Evolutionary conservation across 1,140 invertebrate genomes (phyloP), one percentile per base, ranked within the genome.

Genomic region (Cepaea nemoralis): DNA sequence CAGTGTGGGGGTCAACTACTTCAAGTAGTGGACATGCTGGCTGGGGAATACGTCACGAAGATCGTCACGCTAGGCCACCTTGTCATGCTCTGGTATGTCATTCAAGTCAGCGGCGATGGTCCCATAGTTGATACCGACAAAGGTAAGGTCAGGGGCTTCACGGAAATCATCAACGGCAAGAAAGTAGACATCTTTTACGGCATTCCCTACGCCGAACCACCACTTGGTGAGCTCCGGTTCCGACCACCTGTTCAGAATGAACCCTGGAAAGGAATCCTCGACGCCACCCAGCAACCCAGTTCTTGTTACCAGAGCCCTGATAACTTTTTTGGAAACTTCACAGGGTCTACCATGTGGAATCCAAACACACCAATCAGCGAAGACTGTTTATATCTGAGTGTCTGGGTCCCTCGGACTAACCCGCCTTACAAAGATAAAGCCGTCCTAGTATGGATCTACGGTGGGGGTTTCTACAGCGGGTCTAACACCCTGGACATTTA

Each of bases 391-490:
- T 98, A 98, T 91, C 93, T 99, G 77, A 99, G 97, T 91, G 96
- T 99, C 0, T 94, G 93, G 93, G 91, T 94, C 82, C 97, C 97
- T 0, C 50, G 93, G 94, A 88, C 91, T 87, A 85, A 84, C 67
- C 73, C 85, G 8, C 81, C 85, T 1, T 79, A 83, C 37, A 82
- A 88, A 80, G 95, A 95, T 87, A 95, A 96, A 81, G 95, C 97
- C n/a, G 97, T 99, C 27, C 95, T 99, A 94, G 94, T 99, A 40
- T 99, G 97, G 97, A 95, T 99, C 82, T 99, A 97, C 91, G 98
- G 98, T 50, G 98, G 98, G 45, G 97, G 97, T 1, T 99, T 98
- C 92, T 98, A 97, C 91, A 97, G 95, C 55, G 97, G 98, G 31
- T 96, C 96, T 14, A 95, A 96, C 33, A 98, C 97, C 33, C 92